These are phyloP conservation scores for Lochmaea crataegi DNA, from an alignment of 2,888 invertebrate genomes.

Conservation along the genomic window DNA sequence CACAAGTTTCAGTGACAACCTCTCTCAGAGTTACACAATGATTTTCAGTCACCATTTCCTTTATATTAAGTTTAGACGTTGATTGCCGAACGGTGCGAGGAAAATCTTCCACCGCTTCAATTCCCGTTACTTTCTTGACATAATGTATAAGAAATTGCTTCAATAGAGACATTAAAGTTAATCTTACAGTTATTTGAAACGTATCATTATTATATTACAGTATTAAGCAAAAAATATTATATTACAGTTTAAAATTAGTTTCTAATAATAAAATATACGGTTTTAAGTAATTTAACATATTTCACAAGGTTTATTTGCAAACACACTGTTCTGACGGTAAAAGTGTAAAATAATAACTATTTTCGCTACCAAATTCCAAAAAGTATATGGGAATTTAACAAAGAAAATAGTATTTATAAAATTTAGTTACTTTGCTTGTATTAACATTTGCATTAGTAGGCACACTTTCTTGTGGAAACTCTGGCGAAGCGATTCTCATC, in stretches of 20 bases:
- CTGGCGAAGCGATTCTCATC: conserved; percentile 66
- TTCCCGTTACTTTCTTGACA: too few relatives aligned
- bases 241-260: not conserved
- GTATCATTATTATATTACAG: too few relatives aligned
- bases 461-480: conserved; percentile 54
- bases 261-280: too few relatives aligned
- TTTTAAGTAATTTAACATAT: not conserved
- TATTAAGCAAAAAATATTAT: not conserved
- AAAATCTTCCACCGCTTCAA: too few relatives aligned
- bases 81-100: too few relatives aligned
- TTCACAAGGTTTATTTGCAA: not conserved
- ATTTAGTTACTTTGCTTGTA: conserved; percentile 46
- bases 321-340: not conserved
- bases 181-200: too few relatives aligned
- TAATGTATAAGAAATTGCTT: too few relatives aligned
- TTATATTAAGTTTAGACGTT: too few relatives aligned
- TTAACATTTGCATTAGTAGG: conserved; percentile 42
- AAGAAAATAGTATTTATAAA: conserved; percentile 16
- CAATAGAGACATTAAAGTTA: too few relatives aligned
- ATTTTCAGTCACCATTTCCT: too few relatives aligned
- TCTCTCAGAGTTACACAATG: too few relatives aligned
- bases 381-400: conserved; percentile 19
- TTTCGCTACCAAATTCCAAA: conserved; percentile 8
- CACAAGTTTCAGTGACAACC: too few relatives aligned
- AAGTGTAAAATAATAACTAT: not conserved